phyloP scores from a whole-genome alignment of 2,113 vertebrate species.

The Xenopus tropicalis region UCB_Xtro_10.0 CM004450.2:7678001-7678500 shows the following conservation, averaged over 20 bases:
- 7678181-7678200: constrained; percentile 2
- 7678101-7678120: not conserved
- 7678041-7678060: no score
- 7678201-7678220: not conserved
- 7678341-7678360: not conserved
- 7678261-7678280: not conserved
- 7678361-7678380: not conserved
- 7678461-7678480: no score
- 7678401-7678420: not conserved
- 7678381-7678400: not conserved
- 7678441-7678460: no score
- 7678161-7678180: no score
- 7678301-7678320: not conserved
- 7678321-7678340: constrained; percentile 2
- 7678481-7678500: no score
- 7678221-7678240: not conserved
- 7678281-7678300: not conserved
- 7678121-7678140: not conserved
- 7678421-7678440: no score
- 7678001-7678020: not conserved
- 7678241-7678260: constrained; percentile 21
- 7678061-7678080: no score
- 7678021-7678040: not conserved
- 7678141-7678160: constrained; percentile 1
- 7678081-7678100: constrained; percentile 17